Conservation (phyloP, 1,140 invertebrate genomes). For the Dreissena polymorpha region DNA sequence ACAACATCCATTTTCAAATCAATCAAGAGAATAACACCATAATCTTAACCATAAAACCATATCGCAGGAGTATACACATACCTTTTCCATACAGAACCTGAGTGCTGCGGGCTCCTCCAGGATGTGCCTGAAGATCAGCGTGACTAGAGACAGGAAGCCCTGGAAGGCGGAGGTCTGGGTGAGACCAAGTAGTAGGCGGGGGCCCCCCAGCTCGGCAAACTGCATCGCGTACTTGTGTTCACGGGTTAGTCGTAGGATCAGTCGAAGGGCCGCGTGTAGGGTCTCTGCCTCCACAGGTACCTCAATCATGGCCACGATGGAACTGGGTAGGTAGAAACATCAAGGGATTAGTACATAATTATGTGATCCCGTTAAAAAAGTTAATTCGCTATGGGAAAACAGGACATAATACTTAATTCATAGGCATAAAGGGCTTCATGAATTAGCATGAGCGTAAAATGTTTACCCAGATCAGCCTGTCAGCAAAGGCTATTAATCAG, state of each 20-base stretch:
- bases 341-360: too few relatives aligned
- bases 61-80: conserved; percentile 49
- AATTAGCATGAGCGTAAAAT: too few relatives aligned
- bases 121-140: conserved; percentile 91
- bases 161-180: conserved; percentile 87
- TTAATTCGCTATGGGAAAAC: too few relatives aligned
- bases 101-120: conserved; percentile 90
- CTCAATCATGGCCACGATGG: conserved; percentile 87
- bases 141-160: conserved; percentile 89
- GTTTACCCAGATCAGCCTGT: too few relatives aligned
- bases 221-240: conserved; percentile 88
- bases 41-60: too few relatives aligned
- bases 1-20: too few relatives aligned
- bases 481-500: too few relatives aligned
- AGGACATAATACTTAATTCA: too few relatives aligned
- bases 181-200: conserved; percentile 86
- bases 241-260: conserved; percentile 89
- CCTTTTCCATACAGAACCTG: conserved; percentile 90
- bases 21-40: too few relatives aligned
- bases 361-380: too few relatives aligned
- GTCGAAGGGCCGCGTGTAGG: conserved; percentile 89
- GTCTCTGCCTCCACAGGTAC: conserved; percentile 88
- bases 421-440: too few relatives aligned
- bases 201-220: conserved; percentile 89
- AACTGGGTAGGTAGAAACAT: conserved; percentile 72